Base-by-base conservation (phyloP, 2,888 invertebrate genomes). In the Pegoplata infirma region DNA sequence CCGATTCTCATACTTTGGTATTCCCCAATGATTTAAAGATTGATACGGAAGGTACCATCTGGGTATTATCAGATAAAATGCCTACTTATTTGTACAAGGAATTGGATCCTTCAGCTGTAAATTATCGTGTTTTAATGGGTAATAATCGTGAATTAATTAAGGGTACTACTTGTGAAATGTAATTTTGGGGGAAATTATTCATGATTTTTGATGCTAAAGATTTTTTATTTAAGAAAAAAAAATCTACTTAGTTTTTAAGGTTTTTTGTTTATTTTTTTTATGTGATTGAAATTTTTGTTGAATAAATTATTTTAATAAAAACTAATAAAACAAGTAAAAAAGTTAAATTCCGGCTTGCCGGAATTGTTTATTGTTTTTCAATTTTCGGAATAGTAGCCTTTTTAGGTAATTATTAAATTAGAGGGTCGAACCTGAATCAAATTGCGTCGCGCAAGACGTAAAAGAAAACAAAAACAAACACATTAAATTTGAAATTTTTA, bases 21-120 rank as follows among this genome's bases (percentile, higher is more conserved):
- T 96, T 96, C 86, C 94, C 95, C 7, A 96, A 96, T 84, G 96
- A 96, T 84, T 85, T 96, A 74, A 94, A 93, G 90, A 91, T 94
- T 61, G 93, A 93, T 82, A 85, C 87, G 21, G 91, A 92, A 12
- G 92, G 92, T 53, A 91, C 92, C 49, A 83, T 95, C 8, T 96
- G 95, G 95, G 91, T 95, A 12, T 91, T 96, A 2, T 94, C 94
- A 0, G 95, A 96, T 87, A 92, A 92, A 82, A 92, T 96, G 91
- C 95, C 96, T 0, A 90, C 91, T 7, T 96, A 94, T 87, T 89
- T 95, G 58, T 92, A 93, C 88, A 90, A 91, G 81, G 90, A 90
- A 7, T 88, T 96, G 64, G 92, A 95, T 85, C 90, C 92, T 21
- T 91, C 93, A 44, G 93, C 93, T 64, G 88, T 93, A 25, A 96